Percentiles rank a stretch among this genome's conserved stretches.
Conservation (phyloP, 1,140 invertebrate genomes). For the Ceratosolen solmsi region DNA sequence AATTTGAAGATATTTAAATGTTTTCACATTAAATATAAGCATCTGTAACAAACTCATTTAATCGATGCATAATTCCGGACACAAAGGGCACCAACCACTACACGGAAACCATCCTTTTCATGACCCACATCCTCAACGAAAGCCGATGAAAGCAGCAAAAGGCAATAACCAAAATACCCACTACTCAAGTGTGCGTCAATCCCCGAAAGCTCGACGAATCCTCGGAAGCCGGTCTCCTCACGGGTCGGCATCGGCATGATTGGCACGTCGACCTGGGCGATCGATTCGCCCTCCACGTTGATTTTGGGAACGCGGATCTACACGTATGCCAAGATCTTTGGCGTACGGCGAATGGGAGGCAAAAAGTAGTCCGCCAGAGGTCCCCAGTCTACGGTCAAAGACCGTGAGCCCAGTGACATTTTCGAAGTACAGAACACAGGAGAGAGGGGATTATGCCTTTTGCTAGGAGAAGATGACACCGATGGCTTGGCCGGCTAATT, state of each 20-base stretch:
- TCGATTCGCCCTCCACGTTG: neutral
- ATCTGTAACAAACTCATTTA: no score
- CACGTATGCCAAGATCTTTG: neutral
- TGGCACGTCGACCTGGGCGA: neutral
- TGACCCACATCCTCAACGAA: no score
- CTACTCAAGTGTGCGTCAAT: no score
- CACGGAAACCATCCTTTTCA: no score
- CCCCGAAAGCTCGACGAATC: neutral
- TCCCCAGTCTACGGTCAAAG: constrained; percentile 9
- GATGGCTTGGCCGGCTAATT: constrained; percentile 5
- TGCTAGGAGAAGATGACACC: neutral
- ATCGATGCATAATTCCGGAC: no score
- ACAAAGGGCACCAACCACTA: no score
- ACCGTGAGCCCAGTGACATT: no score
- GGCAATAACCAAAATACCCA: no score
- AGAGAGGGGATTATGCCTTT: neutral
- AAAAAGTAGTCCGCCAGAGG: constrained; percentile 48
- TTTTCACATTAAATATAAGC: no score
- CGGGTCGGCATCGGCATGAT: neutral
- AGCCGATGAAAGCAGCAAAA: no score
- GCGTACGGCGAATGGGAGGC: neutral
- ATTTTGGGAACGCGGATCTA: neutral
- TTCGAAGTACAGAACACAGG: no score
- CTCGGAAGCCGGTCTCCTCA: neutral
- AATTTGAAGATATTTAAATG: no score